These are phyloP conservation scores for Ptychochromis oligacanthus DNA, from an alignment of 2,113 vertebrate species.

Conservation along the genomic window DNA sequence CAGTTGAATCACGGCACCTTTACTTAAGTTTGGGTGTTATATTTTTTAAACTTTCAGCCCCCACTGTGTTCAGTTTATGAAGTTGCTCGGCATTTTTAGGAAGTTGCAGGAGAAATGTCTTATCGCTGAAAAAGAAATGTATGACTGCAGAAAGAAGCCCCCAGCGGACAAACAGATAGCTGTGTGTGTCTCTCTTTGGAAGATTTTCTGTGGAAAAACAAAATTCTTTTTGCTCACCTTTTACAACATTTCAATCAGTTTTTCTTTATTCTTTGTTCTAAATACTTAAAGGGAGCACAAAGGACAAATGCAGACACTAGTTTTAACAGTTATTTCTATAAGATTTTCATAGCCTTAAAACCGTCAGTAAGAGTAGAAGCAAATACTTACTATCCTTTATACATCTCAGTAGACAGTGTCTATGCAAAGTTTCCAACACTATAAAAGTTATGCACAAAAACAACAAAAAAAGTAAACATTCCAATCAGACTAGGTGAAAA, in stretches of 20 bases:
- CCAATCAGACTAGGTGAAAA: not conserved
- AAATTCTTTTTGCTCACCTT: not conserved
- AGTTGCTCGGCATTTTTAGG: conserved; percentile 10
- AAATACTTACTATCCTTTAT: not conserved
- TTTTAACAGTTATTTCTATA: not conserved
- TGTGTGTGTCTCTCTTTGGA: conserved; percentile 6
- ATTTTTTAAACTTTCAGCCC: conserved; percentile 8
- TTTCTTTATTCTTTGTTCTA: not conserved
- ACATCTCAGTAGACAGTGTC: not conserved
- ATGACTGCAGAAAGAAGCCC: not conserved
- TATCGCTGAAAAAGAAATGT: conserved; percentile 7
- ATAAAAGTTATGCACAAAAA: not conserved
- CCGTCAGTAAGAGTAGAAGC: not conserved
- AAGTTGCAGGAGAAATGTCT: conserved; percentile 13
- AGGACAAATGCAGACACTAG: not conserved
- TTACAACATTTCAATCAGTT: not conserved
- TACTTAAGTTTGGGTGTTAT: conserved; percentile 23
- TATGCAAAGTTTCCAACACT: not conserved
- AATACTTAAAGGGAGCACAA: not conserved
- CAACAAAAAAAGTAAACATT: not conserved
- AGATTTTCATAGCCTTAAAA: not conserved
- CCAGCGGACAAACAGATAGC: not conserved
- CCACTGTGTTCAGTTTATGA: conserved; percentile 25
- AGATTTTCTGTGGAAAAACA: not conserved
- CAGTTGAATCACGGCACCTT: conserved; percentile 36